Evolutionary conservation across 2,888 invertebrate species (phyloP).

Genomic region (Scrobipalpa atriplicella): DNA sequence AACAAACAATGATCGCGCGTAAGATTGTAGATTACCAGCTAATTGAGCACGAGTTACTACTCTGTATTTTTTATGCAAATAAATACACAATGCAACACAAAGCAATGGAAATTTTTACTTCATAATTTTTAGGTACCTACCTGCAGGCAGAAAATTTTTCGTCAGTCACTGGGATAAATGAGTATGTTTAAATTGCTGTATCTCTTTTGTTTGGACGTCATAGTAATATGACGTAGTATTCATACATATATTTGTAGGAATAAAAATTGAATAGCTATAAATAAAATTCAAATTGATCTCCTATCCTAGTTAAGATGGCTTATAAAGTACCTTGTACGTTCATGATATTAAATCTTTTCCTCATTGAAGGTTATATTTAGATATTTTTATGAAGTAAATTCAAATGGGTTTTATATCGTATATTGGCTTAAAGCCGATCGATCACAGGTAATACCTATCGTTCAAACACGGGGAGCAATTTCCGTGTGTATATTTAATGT

Average conservation of each 20-base stretch:
- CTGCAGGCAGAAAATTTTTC: not conserved
- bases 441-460: conserved; percentile 12
- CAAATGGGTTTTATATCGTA: conserved; percentile 29
- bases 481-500: not conserved
- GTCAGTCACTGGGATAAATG: too few relatives aligned
- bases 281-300: too few relatives aligned
- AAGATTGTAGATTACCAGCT: conserved; percentile 29
- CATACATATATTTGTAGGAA: too few relatives aligned
- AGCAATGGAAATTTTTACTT: not conserved
- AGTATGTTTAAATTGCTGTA: not conserved
- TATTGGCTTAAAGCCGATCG: conserved; percentile 37
- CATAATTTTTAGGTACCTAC: not conserved
- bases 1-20: not conserved
- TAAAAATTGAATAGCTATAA: too few relatives aligned
- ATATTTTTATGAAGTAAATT: not conserved
- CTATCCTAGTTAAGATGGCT: not conserved
- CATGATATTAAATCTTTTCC: too few relatives aligned
- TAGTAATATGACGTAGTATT: too few relatives aligned
- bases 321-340: too few relatives aligned
- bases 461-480: conserved; percentile 16
- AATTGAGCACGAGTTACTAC: conserved; percentile 32
- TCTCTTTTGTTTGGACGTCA: not conserved
- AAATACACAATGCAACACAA: conserved; percentile 6
- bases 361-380: too few relatives aligned
- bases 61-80: conserved; percentile 25